A percentile compares a stretch with the other conserved stretches of the same genome.
These are phyloP conservation scores for Anthopleura sola DNA, from an alignment of 64 coral and sea anemone genomes.

Conservation along the genomic window DNA sequence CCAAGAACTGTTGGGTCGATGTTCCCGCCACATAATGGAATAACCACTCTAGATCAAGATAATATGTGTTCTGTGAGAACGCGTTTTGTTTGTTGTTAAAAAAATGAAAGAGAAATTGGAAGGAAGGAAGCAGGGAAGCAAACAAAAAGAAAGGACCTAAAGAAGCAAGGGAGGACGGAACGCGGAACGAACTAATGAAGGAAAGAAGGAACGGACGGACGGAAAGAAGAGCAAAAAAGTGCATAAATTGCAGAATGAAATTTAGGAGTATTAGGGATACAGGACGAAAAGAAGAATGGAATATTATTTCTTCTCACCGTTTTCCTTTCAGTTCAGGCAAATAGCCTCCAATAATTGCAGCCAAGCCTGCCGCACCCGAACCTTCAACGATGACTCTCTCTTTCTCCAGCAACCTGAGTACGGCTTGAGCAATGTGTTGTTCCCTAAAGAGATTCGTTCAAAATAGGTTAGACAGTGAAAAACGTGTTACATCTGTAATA, in stretches of 20 bases:
- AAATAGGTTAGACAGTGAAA: neutral
- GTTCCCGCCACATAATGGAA: slow-evolving; percentile 63
- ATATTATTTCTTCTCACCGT: slow-evolving; percentile 32
- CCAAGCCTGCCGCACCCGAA: slow-evolving; percentile 43
- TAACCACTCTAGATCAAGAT: slow-evolving; percentile 36
- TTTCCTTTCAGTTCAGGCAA: slow-evolving; percentile 74
- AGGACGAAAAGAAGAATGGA: neutral
- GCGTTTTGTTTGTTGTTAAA: too few species aligned
- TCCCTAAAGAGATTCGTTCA: slow-evolving; percentile 39
- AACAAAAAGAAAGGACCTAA: neutral
- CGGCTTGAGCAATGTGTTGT: slow-evolving; percentile 54
- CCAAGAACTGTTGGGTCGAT: slow-evolving; percentile 51
- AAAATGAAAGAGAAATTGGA: neutral
- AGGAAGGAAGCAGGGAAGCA: neutral
- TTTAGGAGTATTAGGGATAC: too few species aligned
- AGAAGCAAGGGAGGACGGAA: neutral
- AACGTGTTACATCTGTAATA: neutral
- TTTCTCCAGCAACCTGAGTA: slow-evolving; percentile 52
- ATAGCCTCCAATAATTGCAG: slow-evolving; percentile 65
- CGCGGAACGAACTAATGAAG: too few species aligned
- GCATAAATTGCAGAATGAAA: neutral
- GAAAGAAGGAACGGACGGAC: neutral
- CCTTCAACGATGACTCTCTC: slow-evolving; percentile 48
- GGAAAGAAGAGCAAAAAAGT: neutral
- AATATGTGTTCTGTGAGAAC: neutral